A percentile compares a stretch with the other conserved stretches of the same genome.
Evolutionary conservation across 1,140 invertebrate genomes (phyloP).

Genomic region (Cephus cinctus): DNA sequence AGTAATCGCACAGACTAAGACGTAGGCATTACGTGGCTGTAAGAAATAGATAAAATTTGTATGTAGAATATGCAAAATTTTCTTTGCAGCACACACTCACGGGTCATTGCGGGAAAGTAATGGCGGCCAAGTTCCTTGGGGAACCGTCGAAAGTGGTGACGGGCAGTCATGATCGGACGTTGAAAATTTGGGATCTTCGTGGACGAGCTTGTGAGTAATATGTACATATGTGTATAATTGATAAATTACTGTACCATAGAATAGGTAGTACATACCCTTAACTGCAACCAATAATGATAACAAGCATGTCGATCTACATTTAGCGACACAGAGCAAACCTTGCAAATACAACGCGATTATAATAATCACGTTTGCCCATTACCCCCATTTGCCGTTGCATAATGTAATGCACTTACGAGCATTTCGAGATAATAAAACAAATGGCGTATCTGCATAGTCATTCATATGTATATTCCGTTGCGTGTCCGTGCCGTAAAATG

Average conservation of each 20-base stretch:
- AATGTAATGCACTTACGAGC: conserved; percentile 40
- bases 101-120: conserved; percentile 93
- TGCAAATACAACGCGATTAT: conserved; percentile 7
- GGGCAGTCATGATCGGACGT: conserved; percentile 91
- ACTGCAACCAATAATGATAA: too few species aligned
- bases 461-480: conserved; percentile 39
- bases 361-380: conserved; percentile 44
- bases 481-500: conserved; percentile 9
- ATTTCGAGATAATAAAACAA: conserved; percentile 48
- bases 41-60: conserved; percentile 23
- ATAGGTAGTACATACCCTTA: too few species aligned
- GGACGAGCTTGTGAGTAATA: conserved; percentile 86
- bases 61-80: conserved; percentile 39
- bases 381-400: conserved; percentile 46
- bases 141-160: conserved; percentile 88
- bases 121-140: conserved; percentile 90
- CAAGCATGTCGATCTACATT: too few species aligned
- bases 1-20: too few species aligned
- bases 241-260: too few species aligned
- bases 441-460: conserved; percentile 37
- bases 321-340: too few species aligned
- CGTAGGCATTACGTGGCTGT: too few species aligned
- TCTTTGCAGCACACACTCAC: conserved; percentile 92
- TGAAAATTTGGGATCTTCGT: conserved; percentile 96
- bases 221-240: conserved; percentile 4